Evolutionary conservation across 2,113 vertebrate species (phyloP).

Genomic region (Chaetodon auriga): DNA sequence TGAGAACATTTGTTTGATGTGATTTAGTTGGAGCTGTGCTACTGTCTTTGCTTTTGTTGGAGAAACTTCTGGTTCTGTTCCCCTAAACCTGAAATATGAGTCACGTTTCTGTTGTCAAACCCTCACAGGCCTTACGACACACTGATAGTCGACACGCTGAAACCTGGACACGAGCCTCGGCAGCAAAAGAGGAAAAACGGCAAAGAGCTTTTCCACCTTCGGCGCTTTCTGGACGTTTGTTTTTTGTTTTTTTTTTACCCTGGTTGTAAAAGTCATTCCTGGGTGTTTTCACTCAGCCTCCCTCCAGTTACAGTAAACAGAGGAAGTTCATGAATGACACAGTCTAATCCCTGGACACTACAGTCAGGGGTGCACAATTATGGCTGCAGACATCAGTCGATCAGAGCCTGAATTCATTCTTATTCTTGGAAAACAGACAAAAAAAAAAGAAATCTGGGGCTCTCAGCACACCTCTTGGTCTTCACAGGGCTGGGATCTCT

Average conservation of each 20-base stretch:
- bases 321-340: background rate
- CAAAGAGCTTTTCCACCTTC: background rate
- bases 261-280: conserved; percentile 45
- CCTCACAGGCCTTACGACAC: background rate
- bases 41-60: background rate
- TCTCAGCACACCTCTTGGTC: background rate
- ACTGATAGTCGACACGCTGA: conserved; percentile 44
- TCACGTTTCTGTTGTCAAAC: background rate
- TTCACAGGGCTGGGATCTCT: background rate
- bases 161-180: conserved; percentile 39
- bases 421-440: too few species aligned
- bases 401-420: background rate
- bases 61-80: background rate
- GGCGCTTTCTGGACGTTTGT: background rate
- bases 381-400: background rate
- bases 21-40: background rate
- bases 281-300: conserved; percentile 21
- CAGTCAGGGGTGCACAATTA: conserved; percentile 37
- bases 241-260: conserved; percentile 8
- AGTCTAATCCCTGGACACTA: background rate
- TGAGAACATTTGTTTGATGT: conserved; percentile 55
- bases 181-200: conserved; percentile 13
- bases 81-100: conserved; percentile 13
- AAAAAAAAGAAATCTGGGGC: background rate
- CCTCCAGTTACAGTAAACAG: background rate